phyloP scores from a whole-genome alignment of 1,140 invertebrate genomes.

The Euwallacea fornicatus region DNA sequence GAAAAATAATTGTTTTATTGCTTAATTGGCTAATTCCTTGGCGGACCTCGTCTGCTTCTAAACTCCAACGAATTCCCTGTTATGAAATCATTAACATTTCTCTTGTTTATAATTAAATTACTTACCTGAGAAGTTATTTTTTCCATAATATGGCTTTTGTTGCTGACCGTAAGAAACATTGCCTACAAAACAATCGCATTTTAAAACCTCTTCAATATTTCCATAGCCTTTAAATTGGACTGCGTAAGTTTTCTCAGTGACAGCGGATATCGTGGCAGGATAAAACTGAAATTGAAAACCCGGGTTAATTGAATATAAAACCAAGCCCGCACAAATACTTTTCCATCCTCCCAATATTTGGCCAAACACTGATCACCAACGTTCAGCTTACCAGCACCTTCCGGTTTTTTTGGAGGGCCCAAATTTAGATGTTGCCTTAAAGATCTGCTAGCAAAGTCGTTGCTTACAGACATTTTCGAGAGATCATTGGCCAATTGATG shows the following conservation, averaged over 20 bases:
- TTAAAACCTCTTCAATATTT: constrained; percentile 85
- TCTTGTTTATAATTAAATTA: constrained; percentile 12
- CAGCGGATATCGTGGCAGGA: constrained; percentile 76
- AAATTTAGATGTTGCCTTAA: constrained; percentile 49
- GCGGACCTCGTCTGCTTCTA: constrained; percentile 37
- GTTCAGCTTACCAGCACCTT: constrained; percentile 55
- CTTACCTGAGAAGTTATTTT: constrained; percentile 37
- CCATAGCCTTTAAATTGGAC: constrained; percentile 85
- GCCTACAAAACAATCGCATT: constrained; percentile 71
- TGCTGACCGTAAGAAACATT: constrained; percentile 22
- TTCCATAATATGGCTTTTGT: constrained; percentile 24
- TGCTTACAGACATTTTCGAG: constrained; percentile 45
- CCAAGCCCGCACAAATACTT: constrained; percentile 59
- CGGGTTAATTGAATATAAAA: background rate
- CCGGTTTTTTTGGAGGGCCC: constrained; percentile 43
- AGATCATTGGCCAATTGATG: constrained; percentile 38
- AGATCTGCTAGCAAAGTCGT: constrained; percentile 48
- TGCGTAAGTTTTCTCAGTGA: constrained; percentile 73
- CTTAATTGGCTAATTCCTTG: constrained; percentile 26
- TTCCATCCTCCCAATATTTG: constrained; percentile 90
- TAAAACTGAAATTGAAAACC: constrained; percentile 70
- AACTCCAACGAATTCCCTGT: constrained; percentile 41
- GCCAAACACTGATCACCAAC: constrained; percentile 81
- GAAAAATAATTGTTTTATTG: constrained; percentile 19
- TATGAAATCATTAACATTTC: background rate